Evolutionary conservation across 1,140 invertebrate species (phyloP).

Genomic region (Pachyrhynchus sulphureomaculatus): DNA sequence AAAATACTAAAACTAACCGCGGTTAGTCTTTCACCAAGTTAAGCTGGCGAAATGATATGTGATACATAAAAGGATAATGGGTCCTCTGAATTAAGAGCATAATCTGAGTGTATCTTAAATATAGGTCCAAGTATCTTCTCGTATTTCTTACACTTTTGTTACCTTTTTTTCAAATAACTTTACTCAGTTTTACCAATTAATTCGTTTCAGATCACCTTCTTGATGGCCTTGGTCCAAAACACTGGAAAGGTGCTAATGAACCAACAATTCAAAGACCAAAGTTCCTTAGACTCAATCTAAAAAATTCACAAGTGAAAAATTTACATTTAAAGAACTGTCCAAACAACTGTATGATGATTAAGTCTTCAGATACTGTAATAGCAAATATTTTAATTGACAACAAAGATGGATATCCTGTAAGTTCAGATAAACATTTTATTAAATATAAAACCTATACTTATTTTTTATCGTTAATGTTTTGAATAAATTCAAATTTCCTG

Average conservation of each 20-base stretch:
- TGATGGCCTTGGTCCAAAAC: constrained; percentile 17
- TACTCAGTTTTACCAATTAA: no score
- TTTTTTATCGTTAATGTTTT: not conserved
- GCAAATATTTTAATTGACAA: constrained; percentile 9
- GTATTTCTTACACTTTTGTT: no score
- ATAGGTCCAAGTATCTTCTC: no score
- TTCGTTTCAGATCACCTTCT: constrained; percentile 23
- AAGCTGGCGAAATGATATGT: no score
- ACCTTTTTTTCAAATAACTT: no score
- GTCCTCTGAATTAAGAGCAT: no score
- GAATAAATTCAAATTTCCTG: not conserved
- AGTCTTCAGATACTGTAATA: not conserved
- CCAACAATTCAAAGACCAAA: constrained; percentile 4
- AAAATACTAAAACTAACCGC: no score
- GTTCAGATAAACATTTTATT: not conserved
- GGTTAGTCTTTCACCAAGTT: no score
- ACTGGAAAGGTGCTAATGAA: constrained; percentile 15
- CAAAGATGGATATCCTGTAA: constrained; percentile 19
- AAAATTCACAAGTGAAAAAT: constrained; percentile 5
- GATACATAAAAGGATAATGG: no score
- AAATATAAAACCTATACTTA: not conserved
- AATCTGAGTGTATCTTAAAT: no score
- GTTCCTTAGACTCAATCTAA: constrained; percentile 10
- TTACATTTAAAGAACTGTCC: constrained; percentile 20
- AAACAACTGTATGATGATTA: constrained; percentile 12